Percentiles rank a stretch among this genome's conserved stretches.
phyloP scores from a whole-genome alignment of 2,888 invertebrate species.

The Pyrgus malvae region DNA sequence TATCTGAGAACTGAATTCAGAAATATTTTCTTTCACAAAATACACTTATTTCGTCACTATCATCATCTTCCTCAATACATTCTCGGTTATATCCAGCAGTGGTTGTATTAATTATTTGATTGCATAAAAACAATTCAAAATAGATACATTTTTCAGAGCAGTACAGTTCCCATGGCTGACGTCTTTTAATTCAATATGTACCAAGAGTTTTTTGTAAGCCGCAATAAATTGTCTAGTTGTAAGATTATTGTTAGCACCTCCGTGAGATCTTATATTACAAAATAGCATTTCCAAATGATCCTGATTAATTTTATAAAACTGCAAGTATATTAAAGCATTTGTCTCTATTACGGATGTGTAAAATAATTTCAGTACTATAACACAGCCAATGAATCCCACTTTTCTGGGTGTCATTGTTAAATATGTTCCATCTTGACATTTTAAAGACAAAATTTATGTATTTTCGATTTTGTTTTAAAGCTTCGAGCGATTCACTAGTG shows the following conservation, averaged over 20 bases:
- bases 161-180: constrained; percentile 1
- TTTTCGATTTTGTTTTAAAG: not conserved
- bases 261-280: not conserved
- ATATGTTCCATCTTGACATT: too few relatives aligned
- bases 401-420: too few relatives aligned
- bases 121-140: not conserved
- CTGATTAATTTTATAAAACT: not conserved
- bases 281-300: not conserved
- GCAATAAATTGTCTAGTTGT: constrained; percentile 14
- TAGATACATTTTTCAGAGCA: constrained; percentile 3
- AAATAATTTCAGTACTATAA: too few relatives aligned
- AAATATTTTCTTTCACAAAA: too few relatives aligned
- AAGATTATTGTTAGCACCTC: not conserved
- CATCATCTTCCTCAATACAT: too few relatives aligned
- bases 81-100: too few relatives aligned
- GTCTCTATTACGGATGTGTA: too few relatives aligned
- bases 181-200: constrained; percentile 15
- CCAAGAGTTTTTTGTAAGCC: constrained; percentile 20
- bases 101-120: too few relatives aligned
- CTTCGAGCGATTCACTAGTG: not conserved
- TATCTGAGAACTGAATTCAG: too few relatives aligned
- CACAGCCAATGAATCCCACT: too few relatives aligned
- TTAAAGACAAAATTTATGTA: not conserved
- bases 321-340: too few relatives aligned
- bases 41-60: too few relatives aligned